Conservation (phyloP, 2,888 invertebrate species). For the Chironomus riparius region DNA sequence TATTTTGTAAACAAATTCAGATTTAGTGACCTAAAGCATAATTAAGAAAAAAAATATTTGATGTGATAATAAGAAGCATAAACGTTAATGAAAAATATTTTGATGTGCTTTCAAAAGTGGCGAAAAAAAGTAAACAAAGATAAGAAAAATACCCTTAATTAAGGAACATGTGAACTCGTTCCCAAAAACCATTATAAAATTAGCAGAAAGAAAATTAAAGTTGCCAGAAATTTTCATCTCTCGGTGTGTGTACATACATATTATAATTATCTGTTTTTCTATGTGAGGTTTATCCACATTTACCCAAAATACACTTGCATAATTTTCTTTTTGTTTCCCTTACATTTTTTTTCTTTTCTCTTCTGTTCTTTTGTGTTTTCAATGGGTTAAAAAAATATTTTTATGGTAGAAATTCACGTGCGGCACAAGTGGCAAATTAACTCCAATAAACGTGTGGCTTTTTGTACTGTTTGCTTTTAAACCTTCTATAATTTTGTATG, state of each 20-base stretch:
- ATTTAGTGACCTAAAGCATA: neutral
- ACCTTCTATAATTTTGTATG: neutral
- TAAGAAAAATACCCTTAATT: slow-evolving; percentile 12
- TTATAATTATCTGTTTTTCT: neutral
- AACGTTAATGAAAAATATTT: neutral
- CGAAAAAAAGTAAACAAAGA: neutral
- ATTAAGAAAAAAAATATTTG: neutral
- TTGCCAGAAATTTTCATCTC: neutral
- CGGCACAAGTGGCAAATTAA: slow-evolving; percentile 4
- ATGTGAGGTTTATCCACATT: neutral
- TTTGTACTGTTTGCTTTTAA: neutral
- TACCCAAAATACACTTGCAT: neutral
- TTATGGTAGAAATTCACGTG: neutral
- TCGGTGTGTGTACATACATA: neutral
- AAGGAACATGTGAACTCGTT: slow-evolving; percentile 17
- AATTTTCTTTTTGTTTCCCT: neutral
- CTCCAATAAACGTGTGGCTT: slow-evolving; percentile 5
- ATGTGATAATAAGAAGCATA: neutral
- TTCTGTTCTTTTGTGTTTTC: neutral
- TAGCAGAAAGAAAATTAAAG: slow-evolving; percentile 11
- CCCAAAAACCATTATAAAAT: slow-evolving; percentile 22
- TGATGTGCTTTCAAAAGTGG: neutral
- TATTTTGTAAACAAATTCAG: too few species aligned
- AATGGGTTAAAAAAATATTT: neutral
- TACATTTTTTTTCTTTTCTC: neutral